Base-by-base conservation (phyloP, 2,113 vertebrate species). In the Hemicordylus capensis region DNA sequence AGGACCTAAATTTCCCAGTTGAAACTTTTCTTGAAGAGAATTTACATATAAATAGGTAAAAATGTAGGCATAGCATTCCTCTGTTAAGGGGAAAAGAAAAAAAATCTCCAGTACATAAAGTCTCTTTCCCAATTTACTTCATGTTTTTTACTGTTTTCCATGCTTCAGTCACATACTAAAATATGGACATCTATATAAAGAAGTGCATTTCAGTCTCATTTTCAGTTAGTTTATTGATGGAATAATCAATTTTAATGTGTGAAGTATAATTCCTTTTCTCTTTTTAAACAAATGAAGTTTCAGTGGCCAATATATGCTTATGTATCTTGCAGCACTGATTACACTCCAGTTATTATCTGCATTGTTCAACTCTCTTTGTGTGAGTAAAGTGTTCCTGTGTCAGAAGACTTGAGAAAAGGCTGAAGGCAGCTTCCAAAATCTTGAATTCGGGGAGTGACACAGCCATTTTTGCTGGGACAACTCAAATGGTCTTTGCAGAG, bases 21-120 rank as follows among this genome's bases (percentile, higher is more conserved):
- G 61, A 77, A 93, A 80, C 85, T 86, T 94, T 89, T 7, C 66
- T 81, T 76, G 80, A 19, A 42, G 74, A 93, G 44, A 89, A 97
- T 96, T 96, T 96, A 91, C 96, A 96, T 96, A 96, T 95, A 96
- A 93, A 96, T 96, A 96, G 93, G 91, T 77, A 93, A 91, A n/a
- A 76, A 42, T 1, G 0, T 0, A 87, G 89, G 80, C 85, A 59
- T 86, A 84, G 88, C 69, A 77, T 58, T 77, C 81, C 86, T 72
- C 10, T 37, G 90, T 28, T 86, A 87, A 22, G 74, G 76, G 64
- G n/a, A n/a, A n/a, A n/a, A n/a, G n/a, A n/a, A n/a, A 90, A 84
- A 79, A 2, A 1, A 0, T 84, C 85, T 85, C 58, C 4, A 31
- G 73, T 5, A 20, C 56, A 83, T 81, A 83, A 84, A 90, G 28